phyloP scores from a whole-genome alignment of 2,888 invertebrate genomes.

The Miltochrista miniata region DNA sequence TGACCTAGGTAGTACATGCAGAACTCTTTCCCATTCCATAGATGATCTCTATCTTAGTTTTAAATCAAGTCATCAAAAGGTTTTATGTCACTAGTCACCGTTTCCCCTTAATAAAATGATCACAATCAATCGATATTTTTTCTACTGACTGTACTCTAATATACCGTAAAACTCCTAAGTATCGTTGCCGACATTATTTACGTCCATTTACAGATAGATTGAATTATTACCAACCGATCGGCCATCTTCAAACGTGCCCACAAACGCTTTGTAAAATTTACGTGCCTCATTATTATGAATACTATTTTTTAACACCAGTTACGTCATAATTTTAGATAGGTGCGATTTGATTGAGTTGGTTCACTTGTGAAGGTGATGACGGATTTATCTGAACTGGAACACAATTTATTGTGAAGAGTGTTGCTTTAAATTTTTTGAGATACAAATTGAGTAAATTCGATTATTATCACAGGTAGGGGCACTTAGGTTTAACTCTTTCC shows the following conservation, averaged over 20 bases:
- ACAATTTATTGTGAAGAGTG: no score
- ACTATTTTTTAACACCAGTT: constrained; percentile 16
- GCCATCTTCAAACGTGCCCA: constrained; percentile 23
- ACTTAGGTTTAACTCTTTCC: no score
- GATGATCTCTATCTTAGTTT: no score
- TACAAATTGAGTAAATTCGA: no score
- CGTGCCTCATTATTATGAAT: constrained; percentile 9
- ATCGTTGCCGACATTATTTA: constrained; percentile 34
- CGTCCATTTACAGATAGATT: constrained; percentile 35
- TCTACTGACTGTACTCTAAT: constrained; percentile 21
- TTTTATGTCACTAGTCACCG: not conserved
- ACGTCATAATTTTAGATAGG: constrained; percentile 1
- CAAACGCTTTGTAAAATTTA: constrained; percentile 17
- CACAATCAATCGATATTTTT: not conserved
- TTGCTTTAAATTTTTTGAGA: no score
- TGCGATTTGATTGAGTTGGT: constrained; percentile 6
- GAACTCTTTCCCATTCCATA: no score
- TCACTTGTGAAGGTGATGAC: constrained; percentile 1
- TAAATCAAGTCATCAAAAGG: not conserved
- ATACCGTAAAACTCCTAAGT: constrained; percentile 28
- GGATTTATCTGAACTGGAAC: not conserved
- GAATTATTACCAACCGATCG: constrained; percentile 33
- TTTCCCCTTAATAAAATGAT: not conserved
- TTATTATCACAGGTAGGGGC: no score
- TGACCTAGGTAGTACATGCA: no score